Conservation (phyloP, 2,113 vertebrate genomes). For the Perognathus longimembris region DNA sequence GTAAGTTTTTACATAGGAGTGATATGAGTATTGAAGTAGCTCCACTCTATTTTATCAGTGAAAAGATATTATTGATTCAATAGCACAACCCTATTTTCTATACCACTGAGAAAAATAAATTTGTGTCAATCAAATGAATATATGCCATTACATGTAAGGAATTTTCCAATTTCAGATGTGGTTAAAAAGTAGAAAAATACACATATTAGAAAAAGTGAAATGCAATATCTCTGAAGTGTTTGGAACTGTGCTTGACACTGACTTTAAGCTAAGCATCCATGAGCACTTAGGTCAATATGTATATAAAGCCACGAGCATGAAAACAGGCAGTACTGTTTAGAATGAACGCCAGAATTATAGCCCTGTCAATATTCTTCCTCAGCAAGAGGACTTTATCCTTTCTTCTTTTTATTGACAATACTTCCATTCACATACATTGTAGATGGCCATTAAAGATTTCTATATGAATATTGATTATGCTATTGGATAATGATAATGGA, state of each 20-base stretch:
- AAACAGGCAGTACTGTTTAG: not conserved
- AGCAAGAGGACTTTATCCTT: not conserved
- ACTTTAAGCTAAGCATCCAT: not conserved
- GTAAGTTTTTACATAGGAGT: not conserved
- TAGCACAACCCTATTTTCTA: not conserved
- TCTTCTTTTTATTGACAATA: not conserved
- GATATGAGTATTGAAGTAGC: not conserved
- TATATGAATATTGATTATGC: not conserved
- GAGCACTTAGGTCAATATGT: not conserved
- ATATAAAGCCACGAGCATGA: not conserved
- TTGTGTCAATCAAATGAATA: not conserved
- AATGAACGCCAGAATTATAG: not conserved
- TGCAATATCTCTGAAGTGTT: not conserved
- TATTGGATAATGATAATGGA: slow-evolving; percentile 11
- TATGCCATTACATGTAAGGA: not conserved
- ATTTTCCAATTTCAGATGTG: slow-evolving; percentile 6
- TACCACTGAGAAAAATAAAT: not conserved
- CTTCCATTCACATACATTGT: not conserved
- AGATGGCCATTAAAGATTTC: not conserved
- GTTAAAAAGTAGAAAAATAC: slow-evolving; percentile 4
- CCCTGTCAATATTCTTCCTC: not conserved
- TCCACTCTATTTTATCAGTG: not conserved
- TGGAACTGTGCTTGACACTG: not conserved
- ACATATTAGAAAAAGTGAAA: slow-evolving; percentile 1
- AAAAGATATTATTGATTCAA: not conserved